A percentile compares a stretch with the other conserved stretches of the same genome.
These are phyloP conservation scores for Ornithorhynchus anatinus DNA, from an alignment of 2,113 vertebrate genomes.

Conservation along the genomic window DNA sequence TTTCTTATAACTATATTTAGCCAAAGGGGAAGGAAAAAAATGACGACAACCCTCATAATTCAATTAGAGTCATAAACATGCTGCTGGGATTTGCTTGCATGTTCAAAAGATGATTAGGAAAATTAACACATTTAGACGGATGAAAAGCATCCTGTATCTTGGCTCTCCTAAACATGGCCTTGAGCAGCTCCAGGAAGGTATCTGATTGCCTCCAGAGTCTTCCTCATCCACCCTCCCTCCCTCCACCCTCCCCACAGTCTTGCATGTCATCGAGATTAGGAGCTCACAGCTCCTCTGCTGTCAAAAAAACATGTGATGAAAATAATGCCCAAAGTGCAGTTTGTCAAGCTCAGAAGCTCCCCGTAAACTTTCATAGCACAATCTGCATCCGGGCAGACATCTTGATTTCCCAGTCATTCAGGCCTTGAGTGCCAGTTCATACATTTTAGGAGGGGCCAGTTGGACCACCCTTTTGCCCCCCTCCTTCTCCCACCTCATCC, in stretches of 20 bases:
- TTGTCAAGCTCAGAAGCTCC: constrained; percentile 3
- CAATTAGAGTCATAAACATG: background rate
- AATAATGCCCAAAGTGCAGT: constrained; percentile 10
- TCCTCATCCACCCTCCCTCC: background rate
- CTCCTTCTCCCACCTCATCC: background rate
- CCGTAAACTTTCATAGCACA: background rate
- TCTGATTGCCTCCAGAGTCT: background rate
- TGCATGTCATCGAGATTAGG: background rate
- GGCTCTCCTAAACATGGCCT: accelerated
- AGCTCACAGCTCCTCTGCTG: background rate
- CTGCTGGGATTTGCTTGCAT: background rate
- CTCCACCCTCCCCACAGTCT: accelerated
- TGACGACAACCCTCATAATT: background rate
- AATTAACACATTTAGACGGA: background rate
- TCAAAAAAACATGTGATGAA: constrained; percentile 17
- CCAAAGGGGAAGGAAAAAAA: background rate
- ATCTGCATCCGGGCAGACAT: background rate
- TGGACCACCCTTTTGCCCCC: background rate
- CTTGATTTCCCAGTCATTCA: accelerated
- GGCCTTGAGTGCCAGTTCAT: accelerated
- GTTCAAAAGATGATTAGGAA: background rate
- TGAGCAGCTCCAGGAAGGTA: constrained; percentile 7
- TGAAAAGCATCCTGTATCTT: background rate
- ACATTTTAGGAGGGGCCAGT: background rate
- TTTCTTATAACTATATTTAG: background rate